Percentiles rank a stretch among this genome's conserved stretches.
These are phyloP conservation scores for Machimus rusticus DNA, from an alignment of 2,888 invertebrate species.

Conservation along the genomic window DNA sequence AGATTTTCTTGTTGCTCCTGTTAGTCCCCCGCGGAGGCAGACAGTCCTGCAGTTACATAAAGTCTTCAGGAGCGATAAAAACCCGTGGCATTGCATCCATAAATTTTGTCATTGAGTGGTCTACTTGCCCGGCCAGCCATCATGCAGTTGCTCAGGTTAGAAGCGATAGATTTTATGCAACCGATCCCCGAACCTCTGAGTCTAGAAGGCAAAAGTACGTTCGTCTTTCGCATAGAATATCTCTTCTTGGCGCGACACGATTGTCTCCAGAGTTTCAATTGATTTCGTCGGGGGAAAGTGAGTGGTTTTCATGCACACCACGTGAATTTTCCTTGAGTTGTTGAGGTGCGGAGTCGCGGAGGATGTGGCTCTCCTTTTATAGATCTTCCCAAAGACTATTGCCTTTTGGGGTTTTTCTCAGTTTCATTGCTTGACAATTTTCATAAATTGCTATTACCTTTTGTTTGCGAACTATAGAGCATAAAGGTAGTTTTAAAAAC, in stretches of 20 bases:
- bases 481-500: not conserved
- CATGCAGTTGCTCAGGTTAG: not conserved
- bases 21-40: not conserved
- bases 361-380: not conserved
- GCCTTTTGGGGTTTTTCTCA: not conserved
- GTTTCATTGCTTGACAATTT: not conserved
- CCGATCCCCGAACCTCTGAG: not conserved
- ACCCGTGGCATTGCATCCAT: not conserved
- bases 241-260: not conserved
- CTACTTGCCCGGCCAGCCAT: not conserved
- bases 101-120: not conserved
- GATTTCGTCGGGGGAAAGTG: not conserved
- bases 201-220: not conserved
- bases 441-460: not conserved
- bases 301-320: not conserved
- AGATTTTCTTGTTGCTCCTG: not conserved
- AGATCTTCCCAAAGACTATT: not conserved
- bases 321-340: not conserved
- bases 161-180: not conserved
- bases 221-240: not conserved
- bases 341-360: not conserved
- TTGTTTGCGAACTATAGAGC: not conserved
- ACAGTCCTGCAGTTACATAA: not conserved
- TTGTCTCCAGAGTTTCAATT: not conserved
- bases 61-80: not conserved